Evolutionary conservation across 2,113 vertebrate species (phyloP), one percentile per base, ranked within the genome.

Genomic region (Microcebus griseorufus): DNA sequence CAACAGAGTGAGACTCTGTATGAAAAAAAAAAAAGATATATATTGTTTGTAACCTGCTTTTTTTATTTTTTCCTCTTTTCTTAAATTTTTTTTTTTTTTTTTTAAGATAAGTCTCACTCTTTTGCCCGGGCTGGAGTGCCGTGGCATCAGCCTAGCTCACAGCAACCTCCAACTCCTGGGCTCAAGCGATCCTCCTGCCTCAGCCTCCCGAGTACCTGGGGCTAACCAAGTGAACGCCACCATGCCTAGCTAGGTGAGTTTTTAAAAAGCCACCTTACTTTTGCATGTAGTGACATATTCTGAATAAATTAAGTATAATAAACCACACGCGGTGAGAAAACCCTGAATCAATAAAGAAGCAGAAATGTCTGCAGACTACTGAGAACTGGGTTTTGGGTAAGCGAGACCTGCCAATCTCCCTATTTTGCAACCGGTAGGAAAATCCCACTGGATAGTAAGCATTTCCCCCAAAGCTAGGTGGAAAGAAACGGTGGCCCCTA

Each of bases 271-370:
- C 65, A 42, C 58, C 67, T 82, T 89, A 53, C 14, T 70, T 94
- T 70, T 85, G 76, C 62, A 51, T 60, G 69, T 23, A 51, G n/a
- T 69, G 91, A 76, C 89, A 93, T 55, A 67, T 94, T 90, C 69
- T 64, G 29, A 73, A 51, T 83, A 89, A 89, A 96, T 94, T 95
- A 96, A 84, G 73, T 76, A 80, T 95, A 95, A 92, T 55, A 87
- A 95, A 62, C 29, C 67, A 39, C 3, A 7, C 39, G 18, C 67
- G 6, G 27, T n/a, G 69, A 80, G 82, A 88, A 87, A 92, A 55
- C 64, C 53, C 14, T 22, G 79, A 80, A 69, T 70, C 18, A 55
- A 82, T 86, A 80, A 65, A 34, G 5, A 82, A 80, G n/a, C 48
- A n/a, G 20, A 67, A 79, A 39, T 76, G 32, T 84, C 91, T 87